phyloP scores from a whole-genome alignment of 2,797 vertebrate genomes.

The Heliangelus exortis region DNA sequence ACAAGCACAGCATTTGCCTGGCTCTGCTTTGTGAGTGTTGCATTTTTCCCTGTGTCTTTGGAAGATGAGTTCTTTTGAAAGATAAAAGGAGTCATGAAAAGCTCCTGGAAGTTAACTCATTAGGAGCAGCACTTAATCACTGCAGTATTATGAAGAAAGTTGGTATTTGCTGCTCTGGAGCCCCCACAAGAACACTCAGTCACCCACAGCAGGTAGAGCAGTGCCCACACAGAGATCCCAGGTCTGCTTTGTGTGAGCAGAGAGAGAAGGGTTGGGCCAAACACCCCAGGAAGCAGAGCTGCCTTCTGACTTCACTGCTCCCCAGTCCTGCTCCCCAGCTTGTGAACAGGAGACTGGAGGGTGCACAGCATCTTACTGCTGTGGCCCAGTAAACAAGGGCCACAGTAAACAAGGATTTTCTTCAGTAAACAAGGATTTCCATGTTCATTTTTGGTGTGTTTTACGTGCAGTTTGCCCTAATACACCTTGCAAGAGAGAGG shows the following conservation, averaged over 20 bases:
- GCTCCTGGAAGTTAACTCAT: not conserved
- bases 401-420: too few species aligned
- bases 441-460: fast-evolving
- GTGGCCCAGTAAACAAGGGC: not conserved
- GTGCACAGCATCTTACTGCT: not conserved
- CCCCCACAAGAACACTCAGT: not conserved
- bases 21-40: not conserved
- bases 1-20: not conserved
- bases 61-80: not conserved
- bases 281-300: not conserved
- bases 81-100: not conserved
- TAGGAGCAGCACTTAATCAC: not conserved
- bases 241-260: not conserved
- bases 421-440: not conserved
- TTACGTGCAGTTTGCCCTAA: not conserved
- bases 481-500: not conserved
- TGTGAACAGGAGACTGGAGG: not conserved
- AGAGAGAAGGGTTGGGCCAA: not conserved
- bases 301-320: not conserved
- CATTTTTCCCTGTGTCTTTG: not conserved
- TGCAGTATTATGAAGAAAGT: not conserved
- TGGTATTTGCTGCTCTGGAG: not conserved
- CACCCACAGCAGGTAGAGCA: not conserved
- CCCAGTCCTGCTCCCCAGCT: not conserved
- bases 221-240: not conserved